Conservation (phyloP, 2,888 invertebrate species). For the Clusia tigrina region DNA sequence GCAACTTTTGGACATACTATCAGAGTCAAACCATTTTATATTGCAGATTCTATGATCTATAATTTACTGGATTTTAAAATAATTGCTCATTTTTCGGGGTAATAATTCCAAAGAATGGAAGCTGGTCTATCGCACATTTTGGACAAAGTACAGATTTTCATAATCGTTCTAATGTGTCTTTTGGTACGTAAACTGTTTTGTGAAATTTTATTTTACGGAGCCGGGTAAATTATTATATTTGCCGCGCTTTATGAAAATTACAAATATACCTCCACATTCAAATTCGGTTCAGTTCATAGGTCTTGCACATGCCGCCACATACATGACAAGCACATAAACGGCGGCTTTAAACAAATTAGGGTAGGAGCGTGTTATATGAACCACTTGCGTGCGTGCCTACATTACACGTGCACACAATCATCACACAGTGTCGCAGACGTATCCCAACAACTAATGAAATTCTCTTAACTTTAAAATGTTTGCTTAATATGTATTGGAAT, state of each 20-base stretch:
- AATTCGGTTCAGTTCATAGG: slow-evolving; percentile 25
- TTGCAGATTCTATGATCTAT: too few species aligned
- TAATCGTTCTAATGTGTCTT: slow-evolving; percentile 38
- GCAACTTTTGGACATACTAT: too few species aligned
- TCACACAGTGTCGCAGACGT: neutral
- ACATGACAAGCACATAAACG: neutral
- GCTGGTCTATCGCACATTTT: too few species aligned
- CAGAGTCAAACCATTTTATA: too few species aligned
- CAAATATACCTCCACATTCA: slow-evolving; percentile 21
- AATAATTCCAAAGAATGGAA: too few species aligned
- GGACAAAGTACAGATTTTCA: slow-evolving; percentile 28
- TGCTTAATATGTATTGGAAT: too few species aligned
- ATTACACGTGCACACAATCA: neutral
- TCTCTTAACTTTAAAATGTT: too few species aligned
- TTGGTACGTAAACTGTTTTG: slow-evolving; percentile 18
- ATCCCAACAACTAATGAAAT: too few species aligned
- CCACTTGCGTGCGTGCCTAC: slow-evolving; percentile 9
- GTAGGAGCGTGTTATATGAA: slow-evolving; percentile 1
- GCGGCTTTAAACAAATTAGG: neutral
- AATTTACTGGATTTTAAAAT: too few species aligned
- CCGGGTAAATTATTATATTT: slow-evolving; percentile 1
- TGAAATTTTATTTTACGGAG: too few species aligned
- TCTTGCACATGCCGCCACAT: slow-evolving; percentile 21
- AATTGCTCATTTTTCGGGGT: too few species aligned
- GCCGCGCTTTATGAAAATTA: slow-evolving; percentile 11